Evolutionary conservation across 2,888 invertebrate species (phyloP).

Genomic region (Sinhomidia bicolor): DNA sequence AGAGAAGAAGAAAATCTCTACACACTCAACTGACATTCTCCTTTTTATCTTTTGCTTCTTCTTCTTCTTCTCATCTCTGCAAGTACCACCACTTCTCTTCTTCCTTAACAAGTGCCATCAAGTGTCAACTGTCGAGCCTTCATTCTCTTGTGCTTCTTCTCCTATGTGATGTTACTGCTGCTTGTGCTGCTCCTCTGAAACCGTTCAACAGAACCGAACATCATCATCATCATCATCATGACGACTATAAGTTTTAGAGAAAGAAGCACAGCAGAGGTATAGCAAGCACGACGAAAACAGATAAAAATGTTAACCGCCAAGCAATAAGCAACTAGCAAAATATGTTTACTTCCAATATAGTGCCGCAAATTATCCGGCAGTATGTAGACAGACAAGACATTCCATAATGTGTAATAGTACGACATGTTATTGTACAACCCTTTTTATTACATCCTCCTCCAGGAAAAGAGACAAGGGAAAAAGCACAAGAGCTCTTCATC

Average conservation of each 20-base stretch:
- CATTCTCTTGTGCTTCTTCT: background rate
- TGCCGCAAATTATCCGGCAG: constrained; percentile 4
- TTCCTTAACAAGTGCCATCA: constrained; percentile 28
- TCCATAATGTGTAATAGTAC: background rate
- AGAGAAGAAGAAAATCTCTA: background rate
- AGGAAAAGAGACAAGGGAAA: background rate
- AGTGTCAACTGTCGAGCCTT: constrained; percentile 16
- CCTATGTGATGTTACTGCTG: background rate
- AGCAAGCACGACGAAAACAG: background rate
- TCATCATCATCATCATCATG: background rate
- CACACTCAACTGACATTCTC: background rate
- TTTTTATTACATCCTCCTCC: constrained; percentile 29
- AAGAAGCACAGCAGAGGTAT: background rate
- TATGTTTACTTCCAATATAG: background rate
- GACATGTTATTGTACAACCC: background rate
- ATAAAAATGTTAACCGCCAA: background rate
- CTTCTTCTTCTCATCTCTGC: background rate
- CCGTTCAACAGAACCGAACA: background rate
- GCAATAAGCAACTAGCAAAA: background rate
- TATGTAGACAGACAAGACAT: background rate
- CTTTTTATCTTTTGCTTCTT: background rate
- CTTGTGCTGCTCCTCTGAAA: background rate
- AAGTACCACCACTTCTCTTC: constrained; percentile 2
- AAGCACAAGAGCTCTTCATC: constrained; percentile 3
- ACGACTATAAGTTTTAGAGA: background rate